Evolutionary conservation across 2,113 vertebrate species (phyloP).

Genomic region (Cichladusa arquata): DNA sequence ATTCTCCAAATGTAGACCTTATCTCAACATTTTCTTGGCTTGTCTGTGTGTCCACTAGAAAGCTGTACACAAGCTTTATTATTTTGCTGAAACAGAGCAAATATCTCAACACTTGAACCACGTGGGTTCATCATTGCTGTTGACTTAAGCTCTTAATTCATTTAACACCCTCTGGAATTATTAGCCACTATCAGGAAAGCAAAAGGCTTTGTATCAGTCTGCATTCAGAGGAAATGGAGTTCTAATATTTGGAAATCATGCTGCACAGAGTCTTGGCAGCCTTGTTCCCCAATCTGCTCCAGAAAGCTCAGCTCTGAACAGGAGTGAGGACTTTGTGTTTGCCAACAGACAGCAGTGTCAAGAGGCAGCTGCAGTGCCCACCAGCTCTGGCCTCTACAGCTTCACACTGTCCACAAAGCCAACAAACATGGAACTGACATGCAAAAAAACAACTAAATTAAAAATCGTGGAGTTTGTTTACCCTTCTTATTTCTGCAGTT

Average conservation of each 20-base stretch:
- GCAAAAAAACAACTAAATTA: background rate
- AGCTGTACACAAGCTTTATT: background rate
- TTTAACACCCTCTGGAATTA: constrained; percentile 13
- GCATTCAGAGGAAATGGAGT: background rate
- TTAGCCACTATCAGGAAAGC: background rate
- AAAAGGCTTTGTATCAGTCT: background rate
- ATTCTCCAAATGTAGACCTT: background rate
- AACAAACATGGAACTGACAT: background rate
- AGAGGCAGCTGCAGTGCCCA: background rate
- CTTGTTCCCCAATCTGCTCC: background rate
- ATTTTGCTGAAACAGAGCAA: constrained; percentile 16
- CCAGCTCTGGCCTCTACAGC: background rate
- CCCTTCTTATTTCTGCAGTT: constrained; percentile 93
- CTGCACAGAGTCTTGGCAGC: constrained; percentile 21
- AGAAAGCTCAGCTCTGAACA: background rate
- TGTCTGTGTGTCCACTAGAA: background rate
- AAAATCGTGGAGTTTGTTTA: constrained; percentile 55
- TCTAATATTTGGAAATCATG: constrained; percentile 23
- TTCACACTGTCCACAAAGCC: background rate
- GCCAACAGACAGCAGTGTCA: background rate
- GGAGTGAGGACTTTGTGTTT: background rate
- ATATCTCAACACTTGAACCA: background rate
- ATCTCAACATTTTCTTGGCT: background rate
- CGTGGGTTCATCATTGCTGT: background rate
- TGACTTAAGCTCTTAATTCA: constrained; percentile 11